Conservation (phyloP, 2,888 invertebrate genomes). For the Patella caerulea region DNA sequence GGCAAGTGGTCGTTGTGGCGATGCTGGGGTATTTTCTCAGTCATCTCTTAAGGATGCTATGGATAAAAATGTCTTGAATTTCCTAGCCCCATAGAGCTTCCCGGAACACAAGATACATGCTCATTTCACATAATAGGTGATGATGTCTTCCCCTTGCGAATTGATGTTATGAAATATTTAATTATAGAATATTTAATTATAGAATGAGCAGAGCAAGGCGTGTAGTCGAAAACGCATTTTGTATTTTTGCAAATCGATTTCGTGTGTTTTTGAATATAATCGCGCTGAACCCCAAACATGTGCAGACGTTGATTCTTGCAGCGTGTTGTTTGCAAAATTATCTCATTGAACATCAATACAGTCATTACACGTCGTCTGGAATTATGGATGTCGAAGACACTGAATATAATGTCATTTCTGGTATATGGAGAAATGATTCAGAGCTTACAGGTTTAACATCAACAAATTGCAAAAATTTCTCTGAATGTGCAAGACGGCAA, state of each 20-base stretch:
- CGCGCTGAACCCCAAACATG: conserved; percentile 5
- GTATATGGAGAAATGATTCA: not conserved
- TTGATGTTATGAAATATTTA: conserved; percentile 25
- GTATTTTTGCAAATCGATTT: conserved; percentile 17
- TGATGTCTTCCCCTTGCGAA: conserved; percentile 22
- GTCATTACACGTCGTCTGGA: not conserved
- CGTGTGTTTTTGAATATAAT: conserved; percentile 21
- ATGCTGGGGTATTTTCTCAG: conserved; percentile 26
- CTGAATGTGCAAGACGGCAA: not conserved
- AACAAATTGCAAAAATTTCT: not conserved
- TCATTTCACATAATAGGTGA: conserved; percentile 19
- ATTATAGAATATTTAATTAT: conserved; percentile 24
- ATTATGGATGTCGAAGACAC: not conserved
- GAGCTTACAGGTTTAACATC: not conserved
- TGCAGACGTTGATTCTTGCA: conserved; percentile 4
- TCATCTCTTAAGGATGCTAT: conserved; percentile 21
- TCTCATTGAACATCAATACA: conserved; percentile 2
- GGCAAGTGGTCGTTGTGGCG: conserved; percentile 25
- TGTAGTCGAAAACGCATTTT: conserved; percentile 12
- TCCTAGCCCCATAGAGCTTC: conserved; percentile 1
- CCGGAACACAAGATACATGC: not conserved
- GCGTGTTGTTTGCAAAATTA: conserved; percentile 16
- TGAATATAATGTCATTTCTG: not conserved
- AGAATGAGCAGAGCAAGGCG: not conserved
- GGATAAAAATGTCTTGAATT: conserved; percentile 22